A percentile compares a stretch with the other conserved stretches of the same genome.
phyloP scores from a whole-genome alignment of 2,113 vertebrate species.

The Erpornis zantholeuca region DNA sequence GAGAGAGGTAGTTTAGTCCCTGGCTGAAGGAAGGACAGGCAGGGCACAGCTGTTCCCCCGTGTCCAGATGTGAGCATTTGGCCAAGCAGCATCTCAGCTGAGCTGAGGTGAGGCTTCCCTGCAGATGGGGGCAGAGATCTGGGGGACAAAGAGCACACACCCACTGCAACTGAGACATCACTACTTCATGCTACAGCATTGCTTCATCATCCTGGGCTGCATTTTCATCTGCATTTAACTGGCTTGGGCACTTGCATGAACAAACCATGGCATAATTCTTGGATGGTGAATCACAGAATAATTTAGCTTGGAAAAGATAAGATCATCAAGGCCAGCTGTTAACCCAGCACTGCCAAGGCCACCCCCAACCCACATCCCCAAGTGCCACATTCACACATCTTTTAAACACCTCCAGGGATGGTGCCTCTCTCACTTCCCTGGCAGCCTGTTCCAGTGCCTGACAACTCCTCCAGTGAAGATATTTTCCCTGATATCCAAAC shows the following conservation, averaged over 20 bases:
- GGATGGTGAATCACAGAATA: background rate
- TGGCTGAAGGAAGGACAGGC: background rate
- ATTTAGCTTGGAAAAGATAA: background rate
- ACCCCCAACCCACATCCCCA: background rate
- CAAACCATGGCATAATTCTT: background rate
- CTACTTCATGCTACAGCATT: fast-evolving
- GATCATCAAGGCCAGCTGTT: background rate
- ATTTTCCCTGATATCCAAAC: background rate
- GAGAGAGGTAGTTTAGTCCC: background rate
- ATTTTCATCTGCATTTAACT: background rate
- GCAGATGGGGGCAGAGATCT: background rate
- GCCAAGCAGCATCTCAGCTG: background rate
- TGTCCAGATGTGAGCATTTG: background rate
- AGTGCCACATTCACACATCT: background rate
- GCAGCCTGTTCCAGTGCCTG: background rate
- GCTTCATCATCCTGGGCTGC: background rate
- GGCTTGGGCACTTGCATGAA: background rate
- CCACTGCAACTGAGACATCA: background rate
- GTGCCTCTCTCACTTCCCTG: background rate
- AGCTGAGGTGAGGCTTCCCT: background rate
- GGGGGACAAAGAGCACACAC: background rate
- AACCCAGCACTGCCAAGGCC: background rate
- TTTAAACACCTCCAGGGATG: background rate
- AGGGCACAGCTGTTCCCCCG: fast-evolving
- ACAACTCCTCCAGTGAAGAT: background rate